Conservation (phyloP, 2,113 vertebrate species). For the Psilopsiagon aymara region DNA sequence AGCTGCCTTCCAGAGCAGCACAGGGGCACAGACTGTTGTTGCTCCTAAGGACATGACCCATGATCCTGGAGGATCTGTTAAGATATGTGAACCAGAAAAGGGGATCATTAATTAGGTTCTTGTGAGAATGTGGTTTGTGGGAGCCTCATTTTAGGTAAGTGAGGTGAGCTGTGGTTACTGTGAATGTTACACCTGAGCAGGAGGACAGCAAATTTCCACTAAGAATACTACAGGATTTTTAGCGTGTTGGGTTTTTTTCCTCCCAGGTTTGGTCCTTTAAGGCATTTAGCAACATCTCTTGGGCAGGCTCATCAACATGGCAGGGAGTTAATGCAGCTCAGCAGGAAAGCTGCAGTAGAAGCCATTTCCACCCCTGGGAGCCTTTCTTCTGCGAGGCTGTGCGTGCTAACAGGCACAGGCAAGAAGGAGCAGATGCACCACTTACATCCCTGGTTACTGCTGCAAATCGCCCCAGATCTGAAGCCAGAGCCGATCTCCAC, state of each 20-base stretch:
- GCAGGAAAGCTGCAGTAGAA: neutral
- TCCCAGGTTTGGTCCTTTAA: neutral
- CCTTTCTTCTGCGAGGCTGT: neutral
- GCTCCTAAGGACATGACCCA: accelerated
- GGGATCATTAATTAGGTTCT: neutral
- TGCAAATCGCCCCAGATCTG: neutral
- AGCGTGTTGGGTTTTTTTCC: neutral
- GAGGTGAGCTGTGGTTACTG: neutral
- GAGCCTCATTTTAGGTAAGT: neutral
- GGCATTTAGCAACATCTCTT: neutral
- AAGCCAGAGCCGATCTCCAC: neutral
- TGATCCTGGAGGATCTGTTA: neutral
- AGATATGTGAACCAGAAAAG: neutral
- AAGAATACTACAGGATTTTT: neutral
- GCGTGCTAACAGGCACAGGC: accelerated
- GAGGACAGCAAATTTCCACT: neutral
- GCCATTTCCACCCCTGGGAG: neutral
- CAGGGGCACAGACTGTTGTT: neutral
- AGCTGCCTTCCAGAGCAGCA: neutral
- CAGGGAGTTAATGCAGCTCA: neutral
- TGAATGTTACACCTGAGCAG: accelerated
- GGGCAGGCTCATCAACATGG: accelerated
- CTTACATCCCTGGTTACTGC: neutral
- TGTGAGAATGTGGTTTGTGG: neutral
- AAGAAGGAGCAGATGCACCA: neutral